A percentile compares a stretch with the other conserved stretches of the same genome.
Evolutionary conservation across 2,797 vertebrate species (phyloP).

Genomic region (Eulemur albifrons): DNA sequence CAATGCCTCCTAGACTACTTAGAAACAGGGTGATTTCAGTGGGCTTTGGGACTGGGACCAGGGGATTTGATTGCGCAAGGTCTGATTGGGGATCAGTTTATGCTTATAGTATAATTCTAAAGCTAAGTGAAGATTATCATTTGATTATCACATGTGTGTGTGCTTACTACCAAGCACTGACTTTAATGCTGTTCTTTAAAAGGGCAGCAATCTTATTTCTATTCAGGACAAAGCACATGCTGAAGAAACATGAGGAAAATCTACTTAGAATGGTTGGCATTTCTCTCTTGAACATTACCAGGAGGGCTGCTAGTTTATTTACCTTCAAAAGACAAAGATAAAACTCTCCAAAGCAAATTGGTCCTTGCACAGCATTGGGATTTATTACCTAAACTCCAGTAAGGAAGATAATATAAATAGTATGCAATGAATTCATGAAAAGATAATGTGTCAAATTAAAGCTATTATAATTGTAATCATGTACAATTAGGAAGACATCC

Average conservation of each 20-base stretch:
- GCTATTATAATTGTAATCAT: conserved; percentile 61
- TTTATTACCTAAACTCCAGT: conserved; percentile 47
- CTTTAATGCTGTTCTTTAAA: not conserved
- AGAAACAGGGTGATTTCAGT: not conserved
- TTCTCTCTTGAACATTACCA: conserved; percentile 29
- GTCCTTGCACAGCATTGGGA: conserved; percentile 21
- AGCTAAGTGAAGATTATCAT: not conserved
- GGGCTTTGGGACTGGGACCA: not conserved
- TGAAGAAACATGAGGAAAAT: conserved; percentile 28
- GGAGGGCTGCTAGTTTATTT: conserved; percentile 10
- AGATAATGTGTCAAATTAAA: conserved; percentile 66
- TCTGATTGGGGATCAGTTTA: not conserved
- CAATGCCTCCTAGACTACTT: not conserved
- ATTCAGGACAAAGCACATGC: conserved; percentile 20
- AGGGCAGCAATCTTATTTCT: not conserved
- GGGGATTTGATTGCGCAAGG: not conserved
- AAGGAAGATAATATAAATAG: conserved; percentile 51
- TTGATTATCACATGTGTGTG: not conserved
- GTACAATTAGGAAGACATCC: conserved; percentile 53
- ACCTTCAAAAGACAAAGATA: conserved; percentile 46
- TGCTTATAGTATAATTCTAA: not conserved
- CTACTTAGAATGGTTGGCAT: not conserved
- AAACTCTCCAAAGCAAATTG: conserved; percentile 46
- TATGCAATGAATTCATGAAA: conserved; percentile 53
- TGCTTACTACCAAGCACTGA: not conserved